Evolutionary conservation across 2,797 vertebrate genomes (phyloP).

Genomic region (Liasis olivaceus): DNA sequence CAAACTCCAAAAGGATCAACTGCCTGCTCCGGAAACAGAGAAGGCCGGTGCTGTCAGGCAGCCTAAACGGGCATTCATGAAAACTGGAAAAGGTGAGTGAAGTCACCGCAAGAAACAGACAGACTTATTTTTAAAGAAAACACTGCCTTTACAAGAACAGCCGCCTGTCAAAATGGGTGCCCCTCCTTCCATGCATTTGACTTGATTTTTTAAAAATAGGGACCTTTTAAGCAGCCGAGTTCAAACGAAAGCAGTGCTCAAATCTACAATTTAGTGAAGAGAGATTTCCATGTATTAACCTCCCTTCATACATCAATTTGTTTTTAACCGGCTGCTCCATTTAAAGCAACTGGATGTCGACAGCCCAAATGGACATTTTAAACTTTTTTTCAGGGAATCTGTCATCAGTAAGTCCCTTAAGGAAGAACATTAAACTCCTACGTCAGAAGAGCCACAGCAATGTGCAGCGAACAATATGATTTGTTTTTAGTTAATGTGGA

Average conservation of each 20-base stretch:
- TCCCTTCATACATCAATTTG: neutral
- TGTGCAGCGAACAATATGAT: accelerated
- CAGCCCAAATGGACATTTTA: neutral
- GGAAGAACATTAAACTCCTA: accelerated
- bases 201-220: neutral
- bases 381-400: accelerated
- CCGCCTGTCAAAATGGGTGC: neutral
- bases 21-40: neutral
- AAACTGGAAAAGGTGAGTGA: neutral
- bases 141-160: neutral
- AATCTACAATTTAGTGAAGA: neutral
- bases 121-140: neutral
- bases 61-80: neutral
- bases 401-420: neutral
- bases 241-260: neutral
- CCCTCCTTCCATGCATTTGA: neutral
- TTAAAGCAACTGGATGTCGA: neutral
- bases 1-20: neutral
- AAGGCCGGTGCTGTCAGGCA: neutral
- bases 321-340: neutral
- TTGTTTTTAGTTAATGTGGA: neutral
- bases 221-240: neutral
- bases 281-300: neutral
- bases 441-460: neutral
- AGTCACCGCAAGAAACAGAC: neutral